Conservation (phyloP, 64 coral and sea anemone species). For the Montipora capricornis region DNA sequence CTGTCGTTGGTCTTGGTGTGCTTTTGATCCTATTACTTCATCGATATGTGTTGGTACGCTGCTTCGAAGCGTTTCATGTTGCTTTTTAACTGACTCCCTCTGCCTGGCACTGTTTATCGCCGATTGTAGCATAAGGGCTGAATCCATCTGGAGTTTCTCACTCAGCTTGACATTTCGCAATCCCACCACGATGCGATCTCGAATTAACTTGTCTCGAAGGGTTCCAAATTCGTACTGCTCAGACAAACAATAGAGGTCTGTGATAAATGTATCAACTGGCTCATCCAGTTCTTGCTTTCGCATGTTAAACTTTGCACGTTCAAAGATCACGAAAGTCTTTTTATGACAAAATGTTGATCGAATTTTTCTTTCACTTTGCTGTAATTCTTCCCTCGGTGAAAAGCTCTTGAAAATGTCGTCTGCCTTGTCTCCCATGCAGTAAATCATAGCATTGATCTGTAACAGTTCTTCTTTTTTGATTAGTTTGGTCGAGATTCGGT, state of each 20-base stretch:
- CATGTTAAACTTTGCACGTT: too few species aligned
- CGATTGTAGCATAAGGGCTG: too few species aligned
- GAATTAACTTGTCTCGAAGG: neutral
- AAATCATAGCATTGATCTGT: constrained; percentile 1
- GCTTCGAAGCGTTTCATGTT: too few species aligned
- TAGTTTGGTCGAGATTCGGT: too few species aligned
- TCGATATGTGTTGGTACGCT: too few species aligned
- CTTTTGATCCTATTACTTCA: too few species aligned
- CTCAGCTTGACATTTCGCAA: neutral
- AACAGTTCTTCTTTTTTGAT: neutral
- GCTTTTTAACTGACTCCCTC: too few species aligned
- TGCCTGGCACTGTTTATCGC: too few species aligned
- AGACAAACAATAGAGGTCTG: neutral
- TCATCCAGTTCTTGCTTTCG: neutral
- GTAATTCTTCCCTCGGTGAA: neutral
- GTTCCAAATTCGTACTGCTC: neutral
- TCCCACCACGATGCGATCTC: neutral
- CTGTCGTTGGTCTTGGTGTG: too few species aligned
- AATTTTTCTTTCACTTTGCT: too few species aligned
- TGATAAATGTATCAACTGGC: constrained; percentile 9
- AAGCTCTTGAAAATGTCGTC: constrained; percentile 3
- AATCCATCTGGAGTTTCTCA: neutral
- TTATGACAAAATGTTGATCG: too few species aligned
- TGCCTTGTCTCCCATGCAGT: constrained; percentile 25
- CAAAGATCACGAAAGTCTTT: too few species aligned